Conservation (phyloP, 53 echinoderm and acorn worm genomes). For the Holothuria leucospilota region DNA sequence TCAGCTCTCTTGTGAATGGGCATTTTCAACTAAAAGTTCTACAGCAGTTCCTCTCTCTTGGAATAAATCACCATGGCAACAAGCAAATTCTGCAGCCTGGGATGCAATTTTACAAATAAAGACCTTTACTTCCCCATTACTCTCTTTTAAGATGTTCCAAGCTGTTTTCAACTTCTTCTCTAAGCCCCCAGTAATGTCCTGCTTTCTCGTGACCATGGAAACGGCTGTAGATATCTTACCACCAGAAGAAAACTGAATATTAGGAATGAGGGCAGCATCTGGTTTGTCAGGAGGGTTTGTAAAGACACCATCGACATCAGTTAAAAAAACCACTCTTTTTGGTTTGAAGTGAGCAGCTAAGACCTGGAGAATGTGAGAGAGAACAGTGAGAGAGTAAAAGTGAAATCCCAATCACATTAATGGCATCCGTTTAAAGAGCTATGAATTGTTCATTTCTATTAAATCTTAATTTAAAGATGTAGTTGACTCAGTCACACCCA, state of each 20-base stretch:
- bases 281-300: slow-evolving; percentile 72
- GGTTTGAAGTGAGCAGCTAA: slow-evolving; percentile 68
- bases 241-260: slow-evolving; percentile 60
- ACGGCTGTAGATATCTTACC: slow-evolving; percentile 65
- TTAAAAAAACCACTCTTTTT: slow-evolving; percentile 81
- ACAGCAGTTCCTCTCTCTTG: background rate
- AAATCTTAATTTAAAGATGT: no score
- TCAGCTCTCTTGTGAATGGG: no score
- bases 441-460: no score
- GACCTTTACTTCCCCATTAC: slow-evolving; percentile 65
- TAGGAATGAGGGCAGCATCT: slow-evolving; percentile 66
- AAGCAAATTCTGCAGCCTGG: slow-evolving; percentile 51
- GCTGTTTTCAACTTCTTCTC: slow-evolving; percentile 72
- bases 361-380: slow-evolving; percentile 18
- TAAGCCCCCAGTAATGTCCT: slow-evolving; percentile 94
- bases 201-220: slow-evolving; percentile 54
- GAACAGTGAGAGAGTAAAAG: no score
- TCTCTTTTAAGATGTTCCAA: slow-evolving; percentile 63
- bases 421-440: no score
- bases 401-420: no score
- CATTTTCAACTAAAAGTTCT: background rate
- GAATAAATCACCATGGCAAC: slow-evolving; percentile 46
- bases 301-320: slow-evolving; percentile 80
- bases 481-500: no score
- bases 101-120: slow-evolving; percentile 67